Percentiles rank a stretch among this genome's conserved stretches.
Evolutionary conservation across 2,113 vertebrate genomes (phyloP).

Genomic region (Aphelocoma coerulescens): DNA sequence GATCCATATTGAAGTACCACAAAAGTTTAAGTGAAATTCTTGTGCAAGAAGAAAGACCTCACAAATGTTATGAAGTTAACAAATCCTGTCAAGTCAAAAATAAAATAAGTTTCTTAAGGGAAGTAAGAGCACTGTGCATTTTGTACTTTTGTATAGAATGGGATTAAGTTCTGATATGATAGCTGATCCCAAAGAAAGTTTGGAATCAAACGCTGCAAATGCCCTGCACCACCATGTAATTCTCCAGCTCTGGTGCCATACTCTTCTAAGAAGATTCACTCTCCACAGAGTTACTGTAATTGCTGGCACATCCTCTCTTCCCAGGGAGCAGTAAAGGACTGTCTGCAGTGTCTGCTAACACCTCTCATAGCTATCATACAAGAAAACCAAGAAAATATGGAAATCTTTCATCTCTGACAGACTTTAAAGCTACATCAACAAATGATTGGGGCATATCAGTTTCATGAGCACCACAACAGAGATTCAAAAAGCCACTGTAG

Average conservation of each 20-base stretch:
- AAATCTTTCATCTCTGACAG: neutral
- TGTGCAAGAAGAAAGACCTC: neutral
- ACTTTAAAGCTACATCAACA: neutral
- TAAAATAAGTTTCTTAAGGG: neutral
- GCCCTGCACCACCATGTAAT: neutral
- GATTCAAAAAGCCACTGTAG: neutral
- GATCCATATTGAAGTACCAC: neutral
- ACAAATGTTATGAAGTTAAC: neutral
- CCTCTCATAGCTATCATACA: neutral
- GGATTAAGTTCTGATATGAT: neutral
- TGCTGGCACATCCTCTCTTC: neutral
- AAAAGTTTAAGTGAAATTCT: neutral
- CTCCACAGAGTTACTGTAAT: neutral
- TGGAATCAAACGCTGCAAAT: neutral
- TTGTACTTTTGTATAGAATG: neutral
- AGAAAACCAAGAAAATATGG: neutral
- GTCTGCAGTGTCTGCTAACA: neutral
- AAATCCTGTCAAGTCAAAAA: neutral
- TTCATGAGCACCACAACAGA: neutral
- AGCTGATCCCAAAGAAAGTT: neutral
- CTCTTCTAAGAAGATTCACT: neutral
- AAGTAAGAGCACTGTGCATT: neutral
- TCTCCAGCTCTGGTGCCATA: neutral
- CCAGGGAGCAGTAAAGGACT: neutral
- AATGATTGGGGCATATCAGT: neutral